Base-by-base conservation (phyloP, 2,797 vertebrate species). In the Eulemur rubriventer region DNA sequence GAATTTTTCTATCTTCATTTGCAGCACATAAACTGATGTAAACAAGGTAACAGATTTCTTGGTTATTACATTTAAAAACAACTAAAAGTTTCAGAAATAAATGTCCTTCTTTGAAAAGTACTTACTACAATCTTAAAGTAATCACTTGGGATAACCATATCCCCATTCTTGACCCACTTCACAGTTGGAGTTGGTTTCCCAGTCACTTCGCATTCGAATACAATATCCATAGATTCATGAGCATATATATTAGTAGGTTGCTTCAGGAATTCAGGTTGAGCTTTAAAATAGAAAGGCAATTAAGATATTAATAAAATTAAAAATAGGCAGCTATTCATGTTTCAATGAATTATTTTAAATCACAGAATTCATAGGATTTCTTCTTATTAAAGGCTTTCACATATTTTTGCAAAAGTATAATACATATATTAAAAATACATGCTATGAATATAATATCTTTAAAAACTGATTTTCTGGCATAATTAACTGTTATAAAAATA, bases 41-140 rank as follows among this genome's bases (percentile, higher is more conserved):
- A 18, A 12, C 33, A 91, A n/a, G 24, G 22, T n/a, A 76, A 86
- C 10, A 83, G 24, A 38, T 65, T 48, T 92, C 50, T 59, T 73
- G 38, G 50, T 73, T 26, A 73, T 67, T 35, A 75, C 5, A 95
- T 55, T 88, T 86, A 79, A 94, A 95, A 38, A 87, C n/a, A 86
- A 14, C 61, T 63, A 69, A 83, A 76, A 0, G 41, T 41, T 92
- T 96, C 28, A 90, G 67, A 94, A 79, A 63, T 50, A 87, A 85
- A 7, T 0, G 6, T 30, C 14, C 55, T 30, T 0, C 73, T 38
- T 0, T 1, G 89, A 16, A 75, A 1, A 1, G 57, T 96, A 98
- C 99, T 99, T 95, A 99, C 99, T 72, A 99, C 98, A 13, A 99
- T 99, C 98, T 99, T 99, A 98, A 99, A 99, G 98, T 99, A 99